Evolutionary conservation across 92 coral and sea anemone genomes (phyloP), one percentile per base, ranked within the genome.

Genomic region (Paragorgia papillata): DNA sequence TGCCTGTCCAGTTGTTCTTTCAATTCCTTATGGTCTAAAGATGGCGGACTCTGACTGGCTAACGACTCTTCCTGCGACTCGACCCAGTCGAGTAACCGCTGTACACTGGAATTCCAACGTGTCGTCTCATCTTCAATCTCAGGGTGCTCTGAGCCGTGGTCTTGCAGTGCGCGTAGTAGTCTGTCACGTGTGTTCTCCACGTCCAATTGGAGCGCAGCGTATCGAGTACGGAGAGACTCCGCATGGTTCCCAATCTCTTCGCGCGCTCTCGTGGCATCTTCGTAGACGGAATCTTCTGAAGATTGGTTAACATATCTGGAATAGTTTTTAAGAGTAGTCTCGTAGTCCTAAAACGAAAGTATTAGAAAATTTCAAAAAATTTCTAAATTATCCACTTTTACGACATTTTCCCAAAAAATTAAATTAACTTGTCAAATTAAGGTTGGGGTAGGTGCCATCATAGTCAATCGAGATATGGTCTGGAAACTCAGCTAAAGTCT

Each of bases 81-180:
- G 41, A 94, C 92, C 98, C 98, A 94, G 65, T 94, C 98, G 54
- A 94, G 89, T 12, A 94, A 83, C 51, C 89, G 89, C 82, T 94
- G 95, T n/a, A 94, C 92, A 22, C 90, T 88, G 28, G 92, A 68
- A 62, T 96, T 91, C 98, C 97, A 94, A 48, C 84, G 85, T 8
- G 86, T 81, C 35, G 97, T 91, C 34, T 92, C 98, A 28, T 88
- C 91, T 74, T 91, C 98, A 12, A 94, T 80, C 84, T 55, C 78
- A 17, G 78, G 78, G 57, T 51, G 78, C 6, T 54, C 43, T 28
- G 43, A 54, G 28, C 44, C 76, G 50, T 51, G 57, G 18, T 71
- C 50, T 22, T 55, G 62, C 78, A 71, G 14, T 15, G 78, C 63
- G 54, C 65, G 78, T 30, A 58, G 26, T 14, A 71, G 22, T 32